phyloP scores from a whole-genome alignment of 2,113 vertebrate species.

The Mirounga angustirostris region DNA sequence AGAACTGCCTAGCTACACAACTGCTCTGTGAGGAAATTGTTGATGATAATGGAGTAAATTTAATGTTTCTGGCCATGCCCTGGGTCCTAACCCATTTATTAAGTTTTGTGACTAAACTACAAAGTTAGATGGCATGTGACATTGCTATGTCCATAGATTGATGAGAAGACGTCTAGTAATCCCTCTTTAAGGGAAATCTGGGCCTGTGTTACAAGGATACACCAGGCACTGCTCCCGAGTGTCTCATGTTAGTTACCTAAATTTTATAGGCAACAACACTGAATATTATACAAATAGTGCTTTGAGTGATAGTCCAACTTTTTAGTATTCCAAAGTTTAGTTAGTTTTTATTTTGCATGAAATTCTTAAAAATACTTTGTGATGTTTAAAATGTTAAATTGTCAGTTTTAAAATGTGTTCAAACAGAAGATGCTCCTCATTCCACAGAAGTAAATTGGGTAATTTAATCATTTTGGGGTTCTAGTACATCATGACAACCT shows the following conservation, averaged over 20 bases:
- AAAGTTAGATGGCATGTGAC: background rate
- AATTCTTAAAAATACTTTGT: conserved; percentile 40
- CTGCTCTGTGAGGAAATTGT: background rate
- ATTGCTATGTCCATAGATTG: background rate
- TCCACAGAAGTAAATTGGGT: background rate
- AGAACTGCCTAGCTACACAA: background rate
- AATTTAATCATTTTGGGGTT: background rate
- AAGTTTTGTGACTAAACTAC: conserved; percentile 8
- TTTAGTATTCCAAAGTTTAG: background rate
- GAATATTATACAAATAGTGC: background rate
- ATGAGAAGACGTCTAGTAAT: background rate
- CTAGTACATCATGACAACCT: background rate
- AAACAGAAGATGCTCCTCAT: background rate
- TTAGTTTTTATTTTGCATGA: conserved; percentile 13
- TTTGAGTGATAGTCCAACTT: background rate
- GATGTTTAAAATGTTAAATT: conserved; percentile 28
- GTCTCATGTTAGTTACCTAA: background rate
- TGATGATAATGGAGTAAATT: background rate
- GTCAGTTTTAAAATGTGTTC: background rate
- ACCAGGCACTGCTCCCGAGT: background rate
- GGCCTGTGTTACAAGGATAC: background rate
- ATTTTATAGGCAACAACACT: background rate
- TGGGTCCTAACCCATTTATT: background rate
- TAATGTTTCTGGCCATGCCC: background rate
- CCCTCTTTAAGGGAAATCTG: background rate